Conservation (phyloP, 2,113 vertebrate genomes). For the Condylura cristata region DNA sequence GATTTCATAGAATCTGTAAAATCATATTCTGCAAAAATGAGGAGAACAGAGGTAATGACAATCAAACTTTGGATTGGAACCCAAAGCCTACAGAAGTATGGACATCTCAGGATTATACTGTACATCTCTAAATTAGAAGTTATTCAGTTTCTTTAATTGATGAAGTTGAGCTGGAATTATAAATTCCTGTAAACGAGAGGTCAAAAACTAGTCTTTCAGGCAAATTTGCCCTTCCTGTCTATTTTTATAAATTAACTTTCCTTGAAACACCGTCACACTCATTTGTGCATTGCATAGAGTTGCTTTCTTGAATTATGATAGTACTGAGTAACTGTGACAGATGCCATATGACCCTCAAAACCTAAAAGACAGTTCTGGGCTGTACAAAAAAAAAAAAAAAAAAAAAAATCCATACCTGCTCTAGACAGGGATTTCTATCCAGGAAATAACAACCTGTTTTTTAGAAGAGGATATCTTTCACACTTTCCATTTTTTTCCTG, state of each 20-base stretch:
- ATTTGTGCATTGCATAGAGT: not conserved
- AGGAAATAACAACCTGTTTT: not conserved
- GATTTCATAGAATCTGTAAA: not conserved
- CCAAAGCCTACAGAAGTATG: not conserved
- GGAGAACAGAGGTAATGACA: not conserved
- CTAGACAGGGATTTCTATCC: not conserved
- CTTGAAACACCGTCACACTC: not conserved
- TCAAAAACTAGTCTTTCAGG: not conserved
- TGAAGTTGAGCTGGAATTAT: not conserved
- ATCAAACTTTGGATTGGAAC: not conserved
- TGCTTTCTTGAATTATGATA: not conserved
- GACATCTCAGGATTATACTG: not conserved
- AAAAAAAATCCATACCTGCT: not conserved
- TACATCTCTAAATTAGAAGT: not conserved
- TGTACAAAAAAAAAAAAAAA: not conserved
- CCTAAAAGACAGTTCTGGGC: not conserved
- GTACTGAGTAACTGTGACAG: not conserved
- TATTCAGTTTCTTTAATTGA: not conserved
- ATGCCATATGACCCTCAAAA: not conserved
- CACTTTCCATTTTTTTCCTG: not conserved
- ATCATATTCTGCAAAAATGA: not conserved
- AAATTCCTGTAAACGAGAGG: not conserved
- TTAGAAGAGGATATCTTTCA: not conserved
- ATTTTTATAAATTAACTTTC: not conserved
- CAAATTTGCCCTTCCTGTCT: not conserved